These are phyloP conservation scores for Chaetorhynchus papuensis DNA, from an alignment of 2,113 vertebrate genomes.

Conservation along the genomic window DNA sequence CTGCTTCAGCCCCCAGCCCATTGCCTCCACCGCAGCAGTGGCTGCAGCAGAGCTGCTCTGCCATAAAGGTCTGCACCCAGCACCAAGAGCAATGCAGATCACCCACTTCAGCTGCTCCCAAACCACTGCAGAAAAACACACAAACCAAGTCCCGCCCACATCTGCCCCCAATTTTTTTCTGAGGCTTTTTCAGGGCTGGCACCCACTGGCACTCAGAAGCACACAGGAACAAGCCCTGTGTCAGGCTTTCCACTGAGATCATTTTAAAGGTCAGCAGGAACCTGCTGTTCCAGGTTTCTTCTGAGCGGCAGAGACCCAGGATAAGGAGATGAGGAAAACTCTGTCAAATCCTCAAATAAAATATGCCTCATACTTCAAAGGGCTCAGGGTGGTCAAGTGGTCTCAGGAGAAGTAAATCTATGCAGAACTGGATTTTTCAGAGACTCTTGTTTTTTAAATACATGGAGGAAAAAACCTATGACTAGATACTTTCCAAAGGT, in stretches of 20 bases:
- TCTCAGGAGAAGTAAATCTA: not conserved
- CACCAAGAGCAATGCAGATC: not conserved
- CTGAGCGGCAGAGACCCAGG: not conserved
- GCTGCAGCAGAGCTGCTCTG: not conserved
- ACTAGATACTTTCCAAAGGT: not conserved
- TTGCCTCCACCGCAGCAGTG: fast-evolving
- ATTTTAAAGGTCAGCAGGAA: not conserved
- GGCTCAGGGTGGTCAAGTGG: not conserved
- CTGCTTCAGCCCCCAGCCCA: not conserved
- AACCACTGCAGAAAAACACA: not conserved
- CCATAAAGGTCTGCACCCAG: fast-evolving
- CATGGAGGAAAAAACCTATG: not conserved
- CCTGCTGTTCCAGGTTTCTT: not conserved
- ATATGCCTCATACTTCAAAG: not conserved
- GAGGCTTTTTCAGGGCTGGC: not conserved
- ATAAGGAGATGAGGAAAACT: not conserved
- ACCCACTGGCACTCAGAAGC: not conserved
- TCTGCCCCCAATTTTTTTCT: not conserved
- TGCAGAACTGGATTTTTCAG: not conserved
- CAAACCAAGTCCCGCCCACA: fast-evolving
- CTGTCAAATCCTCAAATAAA: not conserved
- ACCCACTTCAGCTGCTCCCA: not conserved
- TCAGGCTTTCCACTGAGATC: not conserved
- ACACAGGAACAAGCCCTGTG: not conserved
- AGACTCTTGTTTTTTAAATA: not conserved